A percentile compares a stretch with the other conserved stretches of the same genome.
These are phyloP conservation scores for Clanis bilineata DNA, from an alignment of 2,888 invertebrate genomes.

Conservation along the genomic window DNA sequence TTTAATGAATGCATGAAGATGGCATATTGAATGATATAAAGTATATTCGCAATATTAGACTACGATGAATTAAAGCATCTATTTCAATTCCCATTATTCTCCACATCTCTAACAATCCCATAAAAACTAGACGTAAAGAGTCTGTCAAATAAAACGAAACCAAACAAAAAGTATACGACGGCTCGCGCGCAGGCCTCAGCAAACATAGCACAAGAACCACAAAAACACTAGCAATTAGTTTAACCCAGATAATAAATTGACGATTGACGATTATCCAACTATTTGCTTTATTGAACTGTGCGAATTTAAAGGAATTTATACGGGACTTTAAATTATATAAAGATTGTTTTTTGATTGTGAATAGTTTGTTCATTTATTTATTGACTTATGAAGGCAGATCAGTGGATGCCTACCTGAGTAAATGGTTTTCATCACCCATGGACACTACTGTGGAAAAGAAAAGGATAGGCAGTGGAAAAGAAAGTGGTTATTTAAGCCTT, in stretches of 20 bases:
- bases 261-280: background rate
- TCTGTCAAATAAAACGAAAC: background rate
- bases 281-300: background rate
- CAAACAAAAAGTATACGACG: background rate
- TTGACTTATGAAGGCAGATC: too few species aligned
- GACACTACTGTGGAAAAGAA: too few species aligned
- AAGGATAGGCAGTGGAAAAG: too few species aligned
- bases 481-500: too few species aligned
- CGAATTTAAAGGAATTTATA: background rate
- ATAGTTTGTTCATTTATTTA: too few species aligned
- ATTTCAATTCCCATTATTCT: background rate
- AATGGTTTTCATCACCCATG: too few species aligned
- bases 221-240: slow-evolving; percentile 5
- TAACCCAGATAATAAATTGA: slow-evolving; percentile 1
- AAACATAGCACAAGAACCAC: background rate
- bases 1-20: too few species aligned
- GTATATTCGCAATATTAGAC: too few species aligned
- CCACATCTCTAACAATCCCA: background rate
- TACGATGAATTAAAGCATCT: too few species aligned
- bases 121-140: background rate
- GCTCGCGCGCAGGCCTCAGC: background rate
- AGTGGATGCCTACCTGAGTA: too few species aligned
- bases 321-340: background rate
- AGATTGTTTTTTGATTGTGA: background rate
- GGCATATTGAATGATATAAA: too few species aligned